Conservation (phyloP, 2,888 invertebrate genomes). For the Polymixis lichenea region DNA sequence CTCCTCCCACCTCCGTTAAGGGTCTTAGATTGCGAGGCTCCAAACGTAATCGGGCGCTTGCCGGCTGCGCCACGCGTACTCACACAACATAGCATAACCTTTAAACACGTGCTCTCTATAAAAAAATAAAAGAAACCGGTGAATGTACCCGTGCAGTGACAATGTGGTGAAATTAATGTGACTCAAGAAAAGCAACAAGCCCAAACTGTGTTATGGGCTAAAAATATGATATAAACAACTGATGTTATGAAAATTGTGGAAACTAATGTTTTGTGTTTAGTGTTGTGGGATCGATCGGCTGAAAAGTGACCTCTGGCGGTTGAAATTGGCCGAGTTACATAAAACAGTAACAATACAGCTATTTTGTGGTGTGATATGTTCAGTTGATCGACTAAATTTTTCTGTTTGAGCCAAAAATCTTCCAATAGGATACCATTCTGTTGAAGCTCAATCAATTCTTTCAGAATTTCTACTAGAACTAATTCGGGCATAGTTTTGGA, state of each 20-base stretch:
- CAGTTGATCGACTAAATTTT: slow-evolving; percentile 56
- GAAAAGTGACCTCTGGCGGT: slow-evolving; percentile 82
- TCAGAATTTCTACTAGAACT: slow-evolving; percentile 48
- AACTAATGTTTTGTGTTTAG: slow-evolving; percentile 69
- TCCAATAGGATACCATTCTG: slow-evolving; percentile 73
- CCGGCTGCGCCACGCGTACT: slow-evolving; percentile 86
- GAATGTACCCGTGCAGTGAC: slow-evolving; percentile 59
- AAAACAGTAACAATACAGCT: slow-evolving; percentile 68
- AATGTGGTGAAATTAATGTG: slow-evolving; percentile 65
- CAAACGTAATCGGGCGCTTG: slow-evolving; percentile 89
- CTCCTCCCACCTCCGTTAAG: slow-evolving; percentile 85
- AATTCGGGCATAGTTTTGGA: slow-evolving; percentile 19
- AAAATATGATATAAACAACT: slow-evolving; percentile 64
- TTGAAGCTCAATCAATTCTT: slow-evolving; percentile 63
- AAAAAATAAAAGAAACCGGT: slow-evolving; percentile 60
- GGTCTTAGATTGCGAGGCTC: slow-evolving; percentile 79
- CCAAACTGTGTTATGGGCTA: slow-evolving; percentile 60
- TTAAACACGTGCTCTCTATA: slow-evolving; percentile 78
- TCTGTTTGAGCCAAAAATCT: slow-evolving; percentile 67
- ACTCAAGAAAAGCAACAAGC: slow-evolving; percentile 48
- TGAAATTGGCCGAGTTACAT: slow-evolving; percentile 68
- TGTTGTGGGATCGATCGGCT: slow-evolving; percentile 77
- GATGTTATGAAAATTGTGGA: slow-evolving; percentile 70
- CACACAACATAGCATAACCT: slow-evolving; percentile 70
- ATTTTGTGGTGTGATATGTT: slow-evolving; percentile 67